Evolutionary conservation across 2,113 vertebrate genomes (phyloP).

Genomic region (Argyrosomus japonicus): DNA sequence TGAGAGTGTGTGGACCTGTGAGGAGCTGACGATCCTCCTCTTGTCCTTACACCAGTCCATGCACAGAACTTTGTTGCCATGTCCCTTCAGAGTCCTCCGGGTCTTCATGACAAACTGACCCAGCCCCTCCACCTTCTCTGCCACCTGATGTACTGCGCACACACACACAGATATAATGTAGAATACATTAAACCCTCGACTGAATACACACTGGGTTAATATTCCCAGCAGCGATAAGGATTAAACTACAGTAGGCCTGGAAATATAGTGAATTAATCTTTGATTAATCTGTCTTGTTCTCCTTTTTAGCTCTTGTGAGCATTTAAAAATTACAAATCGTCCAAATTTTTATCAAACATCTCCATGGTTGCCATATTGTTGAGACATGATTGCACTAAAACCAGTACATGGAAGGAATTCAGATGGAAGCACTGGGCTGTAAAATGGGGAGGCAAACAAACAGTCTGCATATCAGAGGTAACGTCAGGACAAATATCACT

Average conservation of each 20-base stretch:
- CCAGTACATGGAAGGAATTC: background rate
- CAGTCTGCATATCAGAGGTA: conserved; percentile 15
- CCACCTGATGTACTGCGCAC: conserved; percentile 94
- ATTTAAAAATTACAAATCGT: background rate
- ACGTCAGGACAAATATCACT: conserved; percentile 11
- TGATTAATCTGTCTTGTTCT: conserved; percentile 12
- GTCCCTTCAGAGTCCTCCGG: conserved; percentile 95
- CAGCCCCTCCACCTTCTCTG: conserved; percentile 94
- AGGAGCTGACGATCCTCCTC: conserved; percentile 97
- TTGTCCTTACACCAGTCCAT: conserved; percentile 99
- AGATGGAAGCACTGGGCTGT: conserved; percentile 43
- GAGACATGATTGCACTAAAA: conserved; percentile 25
- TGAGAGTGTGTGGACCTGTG: conserved; percentile 87
- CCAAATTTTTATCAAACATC: background rate
- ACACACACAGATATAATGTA: background rate
- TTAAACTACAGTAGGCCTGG: conserved; percentile 45
- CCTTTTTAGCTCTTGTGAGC: background rate
- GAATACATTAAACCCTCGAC: conserved; percentile 14
- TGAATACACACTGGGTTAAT: conserved; percentile 17
- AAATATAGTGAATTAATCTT: conserved; percentile 24
- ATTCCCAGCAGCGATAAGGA: conserved; percentile 31
- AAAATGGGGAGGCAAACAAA: conserved; percentile 61
- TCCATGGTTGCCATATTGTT: background rate
- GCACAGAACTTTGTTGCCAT: conserved; percentile 98
- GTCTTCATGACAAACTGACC: conserved; percentile 99